phyloP scores from a whole-genome alignment of 2,113 vertebrate genomes.

The pig (Sus scrofa) region T2T-Sscrofa CM000812.6:57511501-57512000 shows the following conservation, averaged over 20 bases:
- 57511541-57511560: background rate
- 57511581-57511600: background rate
- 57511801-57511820: background rate
- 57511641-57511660: background rate
- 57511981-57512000: too few species aligned
- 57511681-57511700: background rate
- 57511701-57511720: background rate
- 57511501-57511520: background rate
- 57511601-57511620: background rate
- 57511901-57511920: too few species aligned
- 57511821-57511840: background rate
- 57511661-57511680: background rate
- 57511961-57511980: too few species aligned
- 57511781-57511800: background rate
- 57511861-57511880: too few species aligned
- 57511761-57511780: background rate
- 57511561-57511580: accelerated
- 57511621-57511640: background rate
- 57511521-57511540: background rate
- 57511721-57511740: background rate
- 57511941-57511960: too few species aligned
- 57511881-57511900: too few species aligned
- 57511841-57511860: too few species aligned
- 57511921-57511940: too few species aligned
- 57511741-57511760: background rate